Percentiles rank a stretch among this genome's conserved stretches.
Conservation (phyloP, 2,113 vertebrate species). For the Anhinga rufa region DNA sequence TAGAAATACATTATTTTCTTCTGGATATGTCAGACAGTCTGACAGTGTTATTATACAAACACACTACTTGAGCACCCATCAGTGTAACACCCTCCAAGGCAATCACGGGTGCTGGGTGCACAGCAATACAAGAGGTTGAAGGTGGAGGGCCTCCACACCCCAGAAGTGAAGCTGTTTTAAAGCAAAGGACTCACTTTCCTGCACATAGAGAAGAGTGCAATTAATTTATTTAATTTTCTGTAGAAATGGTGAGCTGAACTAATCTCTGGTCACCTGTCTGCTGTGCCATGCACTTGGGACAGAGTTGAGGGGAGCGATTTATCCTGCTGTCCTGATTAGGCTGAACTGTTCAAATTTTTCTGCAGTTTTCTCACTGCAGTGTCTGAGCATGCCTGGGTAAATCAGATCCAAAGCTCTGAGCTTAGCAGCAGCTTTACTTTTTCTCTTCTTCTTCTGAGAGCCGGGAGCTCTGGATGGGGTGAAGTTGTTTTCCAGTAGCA, state of each 20-base stretch:
- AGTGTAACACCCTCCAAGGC: not conserved
- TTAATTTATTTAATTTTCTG: not conserved
- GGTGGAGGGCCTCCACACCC: not conserved
- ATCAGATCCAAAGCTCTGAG: not conserved
- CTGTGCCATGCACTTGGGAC: not conserved
- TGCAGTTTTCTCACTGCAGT: rapidly evolving
- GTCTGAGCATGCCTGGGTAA: not conserved
- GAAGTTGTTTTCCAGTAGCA: not conserved
- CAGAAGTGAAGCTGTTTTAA: not conserved
- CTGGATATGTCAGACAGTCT: not conserved
- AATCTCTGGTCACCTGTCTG: rapidly evolving
- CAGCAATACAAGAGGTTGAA: not conserved
- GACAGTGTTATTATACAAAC: not conserved
- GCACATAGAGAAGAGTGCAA: not conserved
- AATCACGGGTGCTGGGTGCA: not conserved
- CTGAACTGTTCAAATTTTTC: not conserved
- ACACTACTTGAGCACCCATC: not conserved
- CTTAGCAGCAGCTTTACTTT: not conserved
- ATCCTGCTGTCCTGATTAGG: not conserved
- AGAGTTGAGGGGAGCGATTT: not conserved
- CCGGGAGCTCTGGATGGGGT: not conserved
- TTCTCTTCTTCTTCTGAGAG: not conserved
- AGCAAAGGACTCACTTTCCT: not conserved
- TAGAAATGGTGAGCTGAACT: not conserved
- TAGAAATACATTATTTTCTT: constrained; percentile 18